These are phyloP conservation scores for Zaprionus obscuricornis DNA, from an alignment of 2,888 invertebrate species.

Conservation along the genomic window DNA sequence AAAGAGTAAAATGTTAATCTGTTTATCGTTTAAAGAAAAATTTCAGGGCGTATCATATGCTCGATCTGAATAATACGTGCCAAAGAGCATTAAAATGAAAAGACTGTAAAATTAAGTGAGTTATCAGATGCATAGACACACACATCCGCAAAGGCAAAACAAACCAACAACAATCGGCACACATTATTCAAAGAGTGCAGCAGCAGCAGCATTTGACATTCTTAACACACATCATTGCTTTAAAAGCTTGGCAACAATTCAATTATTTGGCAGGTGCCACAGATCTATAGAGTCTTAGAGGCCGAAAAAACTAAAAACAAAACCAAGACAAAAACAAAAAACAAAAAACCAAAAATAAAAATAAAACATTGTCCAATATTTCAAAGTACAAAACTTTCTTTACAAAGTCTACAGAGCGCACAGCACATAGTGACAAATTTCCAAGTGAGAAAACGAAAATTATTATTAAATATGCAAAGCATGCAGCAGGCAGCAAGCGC, in stretches of 20 bases:
- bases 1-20: too few relatives aligned
- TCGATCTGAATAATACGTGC: too few relatives aligned
- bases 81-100: too few relatives aligned
- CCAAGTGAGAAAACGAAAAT: constrained; percentile 51
- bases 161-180: not conserved
- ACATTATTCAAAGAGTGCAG: constrained; percentile 9
- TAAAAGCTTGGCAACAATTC: constrained; percentile 33
- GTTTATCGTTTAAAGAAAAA: too few relatives aligned
- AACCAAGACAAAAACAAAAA: constrained; percentile 11
- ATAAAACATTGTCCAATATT: constrained; percentile 41
- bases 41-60: too few relatives aligned
- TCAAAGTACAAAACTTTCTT: constrained; percentile 62
- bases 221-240: constrained; percentile 28
- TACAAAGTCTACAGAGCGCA: constrained; percentile 15
- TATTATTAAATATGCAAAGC: constrained; percentile 53
- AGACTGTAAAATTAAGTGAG: too few relatives aligned
- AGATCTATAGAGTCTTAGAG: constrained; percentile 19
- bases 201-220: too few relatives aligned
- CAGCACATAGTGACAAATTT: constrained; percentile 44
- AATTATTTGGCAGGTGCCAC: constrained; percentile 55
- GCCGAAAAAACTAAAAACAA: constrained; percentile 12
- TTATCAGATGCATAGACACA: not conserved
- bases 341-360: constrained; percentile 16
- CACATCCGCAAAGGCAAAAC: constrained; percentile 7
- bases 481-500: constrained; percentile 40